phyloP scores from a whole-genome alignment of 2,113 vertebrate species.

The Pseudopodoces humilis region DNA sequence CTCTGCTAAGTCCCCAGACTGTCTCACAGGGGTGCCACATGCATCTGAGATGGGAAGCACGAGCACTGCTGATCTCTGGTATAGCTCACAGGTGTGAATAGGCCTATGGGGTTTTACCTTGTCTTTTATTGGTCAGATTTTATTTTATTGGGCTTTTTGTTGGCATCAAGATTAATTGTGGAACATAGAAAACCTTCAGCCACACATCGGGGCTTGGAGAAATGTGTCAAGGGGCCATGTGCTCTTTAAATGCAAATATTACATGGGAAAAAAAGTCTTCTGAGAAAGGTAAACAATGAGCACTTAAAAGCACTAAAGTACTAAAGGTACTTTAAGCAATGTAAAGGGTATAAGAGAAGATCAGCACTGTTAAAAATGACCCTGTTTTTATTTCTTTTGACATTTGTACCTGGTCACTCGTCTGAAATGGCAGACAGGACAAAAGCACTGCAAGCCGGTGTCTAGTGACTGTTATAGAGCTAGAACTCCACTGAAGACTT shows the following conservation, averaged over 20 bases:
- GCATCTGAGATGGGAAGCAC: fast-evolving
- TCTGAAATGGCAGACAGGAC: neutral
- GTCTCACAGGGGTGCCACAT: neutral
- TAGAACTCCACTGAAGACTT: neutral
- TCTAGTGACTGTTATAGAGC: neutral
- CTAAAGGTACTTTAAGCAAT: neutral
- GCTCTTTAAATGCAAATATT: neutral
- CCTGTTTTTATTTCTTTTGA: neutral
- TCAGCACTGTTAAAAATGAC: neutral
- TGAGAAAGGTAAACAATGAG: neutral
- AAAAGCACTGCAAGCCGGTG: neutral
- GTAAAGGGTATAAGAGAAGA: neutral
- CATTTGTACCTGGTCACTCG: neutral
- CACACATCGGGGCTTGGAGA: neutral
- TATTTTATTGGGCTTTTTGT: neutral
- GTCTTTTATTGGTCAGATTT: neutral
- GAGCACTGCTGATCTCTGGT: neutral
- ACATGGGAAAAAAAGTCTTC: neutral
- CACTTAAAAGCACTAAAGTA: neutral
- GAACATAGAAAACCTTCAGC: neutral
- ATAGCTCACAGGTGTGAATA: neutral
- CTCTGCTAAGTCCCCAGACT: neutral
- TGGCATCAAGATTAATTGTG: neutral
- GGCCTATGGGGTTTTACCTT: neutral
- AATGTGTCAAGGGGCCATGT: neutral